Evolutionary conservation across 2,888 invertebrate genomes (phyloP), one percentile per base, ranked within the genome.

Genomic region (Trileptium ribeirensis): DNA sequence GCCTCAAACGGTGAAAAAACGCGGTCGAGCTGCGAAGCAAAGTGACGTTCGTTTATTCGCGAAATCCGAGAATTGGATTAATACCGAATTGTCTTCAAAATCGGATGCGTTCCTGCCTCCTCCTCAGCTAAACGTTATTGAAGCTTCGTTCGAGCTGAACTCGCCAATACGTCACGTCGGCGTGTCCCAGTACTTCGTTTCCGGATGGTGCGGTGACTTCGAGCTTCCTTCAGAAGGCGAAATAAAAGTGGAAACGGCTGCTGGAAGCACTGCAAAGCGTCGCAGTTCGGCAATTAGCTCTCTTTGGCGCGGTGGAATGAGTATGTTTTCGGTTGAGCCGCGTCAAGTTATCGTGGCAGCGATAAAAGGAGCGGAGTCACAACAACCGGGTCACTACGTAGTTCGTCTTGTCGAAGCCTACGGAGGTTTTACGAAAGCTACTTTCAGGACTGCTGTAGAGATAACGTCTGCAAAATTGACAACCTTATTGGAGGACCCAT

Each of bases 401-500:
- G 82, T 90, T 67, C 84, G 90, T 36, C 81, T 90, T 80, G 89
- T 89, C 84, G 90, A 90, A 83, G 86, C 89, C 1, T 89, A 84
- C 86, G 90, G 90, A 33, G 88, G 89, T 15, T 15, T 24, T 51
- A 24, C 24, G 51, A 8, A 24, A 8, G 8, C 24, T 15, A 51
- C 51, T 15, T 8, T 51, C 8, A 8, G 51, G 51, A 8, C 24
- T 15, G 51, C 51, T 51, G 8, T 51, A 8, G 51, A 51, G 24
- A 51, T 51, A 51, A 8, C 8, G 24, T 8, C 8, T 15, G 51
- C 24, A 51, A 51, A 51, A 24, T 24, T 51, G 51, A 51, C 51
- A 15, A 51, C 8, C 24, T 51, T 51, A 24, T 51, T 51, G 24
- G 51, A 51, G 51, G 51, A 51, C 24, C 51, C 8, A 51, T 51